Evolutionary conservation across 1,140 invertebrate species (phyloP), one percentile per base, ranked within the genome.

Genomic region (Manduca sexta): DNA sequence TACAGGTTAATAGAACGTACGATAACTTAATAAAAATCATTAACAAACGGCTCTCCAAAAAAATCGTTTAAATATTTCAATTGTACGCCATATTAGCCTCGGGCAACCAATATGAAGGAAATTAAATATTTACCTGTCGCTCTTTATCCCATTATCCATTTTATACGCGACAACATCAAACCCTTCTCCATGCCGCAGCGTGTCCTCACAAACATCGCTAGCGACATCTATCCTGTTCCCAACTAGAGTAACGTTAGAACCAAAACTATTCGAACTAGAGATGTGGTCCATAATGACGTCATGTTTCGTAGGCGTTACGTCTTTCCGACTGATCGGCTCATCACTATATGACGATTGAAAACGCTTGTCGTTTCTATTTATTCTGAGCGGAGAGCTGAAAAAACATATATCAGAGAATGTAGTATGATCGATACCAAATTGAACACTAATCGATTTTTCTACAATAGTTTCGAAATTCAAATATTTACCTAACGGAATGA

Each of bases 221-320:
- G 89, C 87, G 18, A 97, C 88, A 69, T 95, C 93, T 47, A 97
- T 94, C 63, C 94, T 88, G 78, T 97, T 97, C 18, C 95, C 95
- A 30, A 95, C 90, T 10, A 96, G 81, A 10, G 92, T 90, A 8
- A 93, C 90, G 75, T 94, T 93, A 44, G 90, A 94, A 1, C 94
- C 94, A 84, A 96, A 94, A 67, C 91, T 93, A 26, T 91, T 91
- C 2, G 88, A 89, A 17, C 74, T 86, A 0, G 81, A 81, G 10
- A 79, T 65, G 40, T 86, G 79, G 35, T 86, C 84, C 49, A 49
- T 55, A 1, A 64, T 30, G 1, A 59, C 33, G 0, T 80, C 79
- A 0, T 56, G 45, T 13, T 57, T 66, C 1, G 64, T 26, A 0
- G 67, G 51, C 0, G 48, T 51, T 14, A 75, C 64, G 51, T 69